Evolutionary conservation across 1,140 invertebrate genomes (phyloP).

Genomic region (Pseudachorutes palmiensis): DNA sequence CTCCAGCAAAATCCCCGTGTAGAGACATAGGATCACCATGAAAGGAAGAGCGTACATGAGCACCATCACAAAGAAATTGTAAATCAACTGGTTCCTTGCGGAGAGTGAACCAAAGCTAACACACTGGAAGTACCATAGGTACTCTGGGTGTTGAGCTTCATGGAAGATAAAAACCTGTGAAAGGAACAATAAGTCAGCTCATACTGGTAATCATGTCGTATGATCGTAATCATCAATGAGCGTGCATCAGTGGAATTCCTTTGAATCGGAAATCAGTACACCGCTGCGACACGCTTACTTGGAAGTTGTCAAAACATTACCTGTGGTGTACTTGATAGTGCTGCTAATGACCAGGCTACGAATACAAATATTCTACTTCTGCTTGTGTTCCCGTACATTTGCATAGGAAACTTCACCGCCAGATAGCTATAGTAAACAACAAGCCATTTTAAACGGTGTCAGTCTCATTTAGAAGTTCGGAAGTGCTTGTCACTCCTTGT

Average conservation of each 20-base stretch:
- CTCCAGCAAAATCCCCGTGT: too few relatives aligned
- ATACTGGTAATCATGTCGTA: not conserved
- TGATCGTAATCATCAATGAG: not conserved
- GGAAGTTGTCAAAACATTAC: constrained; percentile 32
- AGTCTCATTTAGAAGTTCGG: not conserved
- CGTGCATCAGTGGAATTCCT: not conserved
- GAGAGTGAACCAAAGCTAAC: constrained; percentile 38
- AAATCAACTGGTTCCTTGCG: constrained; percentile 6
- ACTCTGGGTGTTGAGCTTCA: constrained; percentile 40
- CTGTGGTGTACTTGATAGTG: constrained; percentile 45
- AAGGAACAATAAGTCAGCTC: constrained; percentile 10
- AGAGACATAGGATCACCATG: too few relatives aligned
- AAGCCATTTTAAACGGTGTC: not conserved
- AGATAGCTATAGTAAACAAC: constrained; percentile 37
- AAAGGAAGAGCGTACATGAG: too few relatives aligned
- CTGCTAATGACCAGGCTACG: constrained; percentile 42
- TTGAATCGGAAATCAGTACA: too few relatives aligned
- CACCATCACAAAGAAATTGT: constrained; percentile 38
- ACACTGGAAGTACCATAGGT: constrained; percentile 42
- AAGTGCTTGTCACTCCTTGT: not conserved
- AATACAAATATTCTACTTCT: constrained; percentile 41
- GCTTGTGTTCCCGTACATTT: constrained; percentile 35
- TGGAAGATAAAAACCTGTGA: constrained; percentile 43
- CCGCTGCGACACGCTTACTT: not conserved
- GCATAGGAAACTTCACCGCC: constrained; percentile 41